Conservation (phyloP, 2,888 invertebrate genomes). For the Chrysolina oricalcia region DNA sequence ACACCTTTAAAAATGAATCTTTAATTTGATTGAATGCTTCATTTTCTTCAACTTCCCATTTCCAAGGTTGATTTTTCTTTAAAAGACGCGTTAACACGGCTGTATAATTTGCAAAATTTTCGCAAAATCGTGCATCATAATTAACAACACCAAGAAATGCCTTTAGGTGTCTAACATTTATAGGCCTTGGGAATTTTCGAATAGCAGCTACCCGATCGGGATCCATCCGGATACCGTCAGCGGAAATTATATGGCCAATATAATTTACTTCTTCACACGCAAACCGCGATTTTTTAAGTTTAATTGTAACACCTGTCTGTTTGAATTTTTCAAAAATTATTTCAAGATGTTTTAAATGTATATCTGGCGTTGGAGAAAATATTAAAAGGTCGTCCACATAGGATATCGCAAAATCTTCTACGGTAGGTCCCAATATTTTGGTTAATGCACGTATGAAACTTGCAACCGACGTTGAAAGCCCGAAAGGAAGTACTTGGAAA, state of each 20-base stretch:
- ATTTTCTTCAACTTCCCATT: constrained; percentile 28
- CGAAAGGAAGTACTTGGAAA: background rate
- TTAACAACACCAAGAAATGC: constrained; percentile 36
- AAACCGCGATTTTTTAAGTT: constrained; percentile 35
- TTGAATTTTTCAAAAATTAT: constrained; percentile 36
- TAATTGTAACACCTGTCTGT: background rate
- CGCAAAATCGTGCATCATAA: constrained; percentile 39
- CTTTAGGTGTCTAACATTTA: constrained; percentile 33
- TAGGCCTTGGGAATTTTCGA: constrained; percentile 31
- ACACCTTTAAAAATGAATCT: constrained; percentile 21
- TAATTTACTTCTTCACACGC: constrained; percentile 6
- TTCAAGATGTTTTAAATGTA: constrained; percentile 39
- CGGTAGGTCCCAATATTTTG: constrained; percentile 25
- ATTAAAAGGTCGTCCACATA: background rate
- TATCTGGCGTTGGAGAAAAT: constrained; percentile 17
- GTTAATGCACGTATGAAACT: constrained; percentile 18
- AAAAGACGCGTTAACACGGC: constrained; percentile 21
- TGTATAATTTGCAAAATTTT: constrained; percentile 26
- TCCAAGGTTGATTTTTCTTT: constrained; percentile 29
- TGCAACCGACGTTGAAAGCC: background rate
- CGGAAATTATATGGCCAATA: constrained; percentile 31
- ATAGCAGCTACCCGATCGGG: constrained; percentile 33
- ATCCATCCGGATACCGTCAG: constrained; percentile 31
- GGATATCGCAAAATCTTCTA: background rate
- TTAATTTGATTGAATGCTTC: constrained; percentile 30